A percentile compares a stretch with the other conserved stretches of the same genome.
These are phyloP conservation scores for Stercorarius parasiticus DNA, from an alignment of 2,113 vertebrate genomes.

Conservation along the genomic window DNA sequence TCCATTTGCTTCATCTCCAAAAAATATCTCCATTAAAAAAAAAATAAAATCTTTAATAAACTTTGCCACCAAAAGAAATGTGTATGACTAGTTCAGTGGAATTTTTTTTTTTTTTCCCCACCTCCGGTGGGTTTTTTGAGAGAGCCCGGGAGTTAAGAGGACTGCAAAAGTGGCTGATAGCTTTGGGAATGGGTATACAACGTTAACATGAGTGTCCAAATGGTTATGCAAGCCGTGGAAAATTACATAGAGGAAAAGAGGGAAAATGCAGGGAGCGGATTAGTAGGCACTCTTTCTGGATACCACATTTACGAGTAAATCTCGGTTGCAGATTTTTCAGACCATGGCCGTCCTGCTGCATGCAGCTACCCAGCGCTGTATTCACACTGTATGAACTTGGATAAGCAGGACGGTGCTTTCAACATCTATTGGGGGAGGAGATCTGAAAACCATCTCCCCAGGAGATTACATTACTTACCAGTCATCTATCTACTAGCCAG, in stretches of 20 bases:
- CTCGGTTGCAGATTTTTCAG: background rate
- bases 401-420: background rate
- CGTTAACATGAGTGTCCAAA: background rate
- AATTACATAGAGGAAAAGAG: background rate
- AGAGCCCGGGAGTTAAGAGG: background rate
- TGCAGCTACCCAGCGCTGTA: background rate
- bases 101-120: background rate
- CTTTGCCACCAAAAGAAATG: background rate
- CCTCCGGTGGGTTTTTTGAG: background rate
- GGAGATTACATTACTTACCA: slow-evolving; percentile 12
- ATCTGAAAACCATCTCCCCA: slow-evolving; percentile 5
- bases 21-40: background rate
- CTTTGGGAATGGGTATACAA: background rate
- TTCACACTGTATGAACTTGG: background rate
- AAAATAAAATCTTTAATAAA: background rate
- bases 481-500: background rate
- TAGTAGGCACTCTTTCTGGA: background rate
- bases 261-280: background rate
- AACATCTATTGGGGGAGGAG: background rate
- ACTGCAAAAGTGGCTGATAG: background rate
- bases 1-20: background rate
- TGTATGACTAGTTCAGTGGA: background rate
- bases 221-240: background rate
- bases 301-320: background rate
- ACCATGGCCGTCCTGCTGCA: background rate